phyloP scores from a whole-genome alignment of 2,797 vertebrate genomes.

The Smutsia temminckii region DNA sequence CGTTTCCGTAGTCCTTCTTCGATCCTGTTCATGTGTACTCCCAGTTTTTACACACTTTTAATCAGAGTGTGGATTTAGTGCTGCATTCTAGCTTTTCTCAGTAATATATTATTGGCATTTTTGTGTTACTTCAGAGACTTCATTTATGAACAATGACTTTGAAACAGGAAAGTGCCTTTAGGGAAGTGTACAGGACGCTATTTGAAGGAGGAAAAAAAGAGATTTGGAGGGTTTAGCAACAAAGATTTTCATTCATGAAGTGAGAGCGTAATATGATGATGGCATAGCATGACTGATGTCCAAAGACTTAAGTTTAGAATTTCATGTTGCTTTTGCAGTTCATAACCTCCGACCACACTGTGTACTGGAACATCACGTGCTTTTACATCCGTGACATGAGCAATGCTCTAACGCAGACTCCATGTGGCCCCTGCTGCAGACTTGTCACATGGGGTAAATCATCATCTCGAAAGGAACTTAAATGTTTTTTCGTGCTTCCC shows the following conservation, averaged over 20 bases:
- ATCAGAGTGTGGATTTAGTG: not conserved
- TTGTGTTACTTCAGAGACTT: not conserved
- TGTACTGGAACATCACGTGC: not conserved
- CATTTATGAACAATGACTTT: not conserved
- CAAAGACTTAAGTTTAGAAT: not conserved
- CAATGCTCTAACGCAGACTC: rapidly evolving
- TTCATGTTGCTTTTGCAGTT: conserved; percentile 20
- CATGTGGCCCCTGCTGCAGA: not conserved
- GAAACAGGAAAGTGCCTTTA: conserved; percentile 48
- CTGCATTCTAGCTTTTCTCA: not conserved
- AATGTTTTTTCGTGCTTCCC: not conserved
- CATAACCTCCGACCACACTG: not conserved
- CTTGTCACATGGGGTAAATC: not conserved
- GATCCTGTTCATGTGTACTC: not conserved
- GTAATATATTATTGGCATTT: not conserved
- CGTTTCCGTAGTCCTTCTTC: not conserved
- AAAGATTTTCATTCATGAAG: conserved; percentile 62
- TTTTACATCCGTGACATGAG: not conserved
- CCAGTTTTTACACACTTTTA: not conserved
- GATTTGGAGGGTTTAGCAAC: not conserved
- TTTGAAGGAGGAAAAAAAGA: not conserved
- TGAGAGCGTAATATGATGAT: not conserved
- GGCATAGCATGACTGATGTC: not conserved
- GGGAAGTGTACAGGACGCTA: not conserved
- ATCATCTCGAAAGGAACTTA: not conserved